Base-by-base conservation (phyloP, 1,140 invertebrate genomes). In the Scaptomyza hsui region DNA sequence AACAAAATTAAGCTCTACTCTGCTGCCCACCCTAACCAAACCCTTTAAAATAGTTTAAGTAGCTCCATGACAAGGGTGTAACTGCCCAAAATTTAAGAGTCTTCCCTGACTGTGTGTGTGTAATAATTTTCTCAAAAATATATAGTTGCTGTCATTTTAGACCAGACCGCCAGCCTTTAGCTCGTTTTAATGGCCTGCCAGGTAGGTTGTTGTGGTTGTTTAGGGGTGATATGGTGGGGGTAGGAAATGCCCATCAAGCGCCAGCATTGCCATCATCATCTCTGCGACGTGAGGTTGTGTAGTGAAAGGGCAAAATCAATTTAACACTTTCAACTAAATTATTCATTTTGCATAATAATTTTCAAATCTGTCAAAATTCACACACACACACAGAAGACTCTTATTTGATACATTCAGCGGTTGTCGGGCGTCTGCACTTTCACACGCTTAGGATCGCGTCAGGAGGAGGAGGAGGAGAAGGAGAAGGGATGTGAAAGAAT, bases 311-410 rank as follows among this genome's bases (percentile, higher is more conserved):
- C 78, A 85, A 86, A 86, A 86, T 86, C 81, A 86, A 86, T 86
- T 86, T 86, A 86, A 86, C 81, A 86, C 81, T 86, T 86, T 86
- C 82, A 82, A 75, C 78, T 86, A 86, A 86, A 86, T 86, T 88
- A 86, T 86, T 86, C 81, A 86, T 88, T 86, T 86, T 86, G 81
- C 81, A 86, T 86, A 86, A 86, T 86, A 86, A 86, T 86, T 86
- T 86, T 86, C 82, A 86, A 86, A 86, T 86, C 82, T 86, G 82
- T 86, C 82, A 86, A 86, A 86, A 75, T 82, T 65, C 69, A 72
- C 53, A 69, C 64, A 45, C 49, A 61, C 39, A 55, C 26, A 56
- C n/a, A 69, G 39, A 63, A 63, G 62, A 41, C 72, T 75, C 65
- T 78, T 69, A 73, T 71, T 71, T 59, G 68, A 61, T 73, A 69